Evolutionary conservation across 2,888 invertebrate genomes (phyloP), one percentile per base, ranked within the genome.

Genomic region (Cybosia mesomella): DNA sequence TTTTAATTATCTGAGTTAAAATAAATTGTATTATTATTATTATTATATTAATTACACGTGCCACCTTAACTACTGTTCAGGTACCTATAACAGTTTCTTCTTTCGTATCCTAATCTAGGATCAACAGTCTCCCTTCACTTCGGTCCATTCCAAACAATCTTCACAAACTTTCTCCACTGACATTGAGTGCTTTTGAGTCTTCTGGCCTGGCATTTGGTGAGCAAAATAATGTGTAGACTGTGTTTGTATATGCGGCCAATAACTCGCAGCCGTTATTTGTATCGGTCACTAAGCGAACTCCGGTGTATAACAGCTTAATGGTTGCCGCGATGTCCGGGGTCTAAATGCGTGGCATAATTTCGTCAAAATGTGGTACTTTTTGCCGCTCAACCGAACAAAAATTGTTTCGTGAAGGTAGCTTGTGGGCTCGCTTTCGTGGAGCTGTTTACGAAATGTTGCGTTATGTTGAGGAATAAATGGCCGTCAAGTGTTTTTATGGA

Each of bases 291-390:
- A 59, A 73, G 63, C 66, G 62, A 64, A 60, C 58, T 64, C 49
- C 43, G 43, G 18, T 62, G 55, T 43, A 54, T 62, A 69, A 66
- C 32, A 43, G 36, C 63, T 62, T 71, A 72, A 74, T 68, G 59
- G 65, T 62, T 21, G 18, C 43, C 10, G 49, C 59, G 58, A 34
- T 57, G 64, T 61, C 22, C 21, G 34, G 15, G 28, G 53, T 58
- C 60, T 21, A 65, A 71, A 67, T 58, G n/a, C 13, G 22, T 28
- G 24, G 43, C 61, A 70, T 64, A 66, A 67, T 69, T 61, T 70
- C 28, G 36, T 71, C 64, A 39, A 66, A 68, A 67, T 64, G 57
- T 10, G 55, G n/a, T 73, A 76, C 57, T 71, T 66, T 70, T 70
- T 64, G 24, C 34, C 61, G 32, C 67, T 21, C 64, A 64, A 59